Conservation (phyloP, 2,797 vertebrate species). For the Gymnopithys bicolor region DNA sequence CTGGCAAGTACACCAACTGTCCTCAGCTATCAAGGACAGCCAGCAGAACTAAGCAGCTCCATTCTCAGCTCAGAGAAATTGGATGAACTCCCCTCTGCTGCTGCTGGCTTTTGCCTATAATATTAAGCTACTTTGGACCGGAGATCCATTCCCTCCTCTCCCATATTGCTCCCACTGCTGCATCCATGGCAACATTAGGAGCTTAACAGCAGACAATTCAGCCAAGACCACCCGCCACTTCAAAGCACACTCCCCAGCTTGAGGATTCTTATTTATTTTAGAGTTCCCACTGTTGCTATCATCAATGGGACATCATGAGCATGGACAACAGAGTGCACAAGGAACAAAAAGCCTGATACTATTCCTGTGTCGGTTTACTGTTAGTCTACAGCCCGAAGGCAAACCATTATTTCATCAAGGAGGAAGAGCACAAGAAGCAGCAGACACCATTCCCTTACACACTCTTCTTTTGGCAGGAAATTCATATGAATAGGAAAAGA, state of each 20-base stretch:
- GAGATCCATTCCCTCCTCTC: not conserved
- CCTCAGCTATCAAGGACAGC: constrained; percentile 23
- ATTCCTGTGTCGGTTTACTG: not conserved
- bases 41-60: not conserved
- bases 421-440: constrained; percentile 27
- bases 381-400: constrained; percentile 17
- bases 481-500: not conserved
- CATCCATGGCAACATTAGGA: constrained; percentile 55
- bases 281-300: constrained; percentile 8
- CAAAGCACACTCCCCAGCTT: constrained; percentile 24
- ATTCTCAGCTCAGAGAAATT: constrained; percentile 6
- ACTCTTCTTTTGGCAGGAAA: constrained; percentile 22
- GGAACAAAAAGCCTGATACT: not conserved
- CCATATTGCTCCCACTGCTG: constrained; percentile 7
- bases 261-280: constrained; percentile 24
- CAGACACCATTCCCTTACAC: not conserved
- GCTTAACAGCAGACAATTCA: constrained; percentile 22
- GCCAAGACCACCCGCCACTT: constrained; percentile 38
- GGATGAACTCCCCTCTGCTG: constrained; percentile 8
- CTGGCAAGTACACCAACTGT: not conserved
- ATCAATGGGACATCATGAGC: constrained; percentile 16
- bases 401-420: constrained; percentile 31
- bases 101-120: constrained; percentile 30
- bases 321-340: not conserved
- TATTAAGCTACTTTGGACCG: constrained; percentile 49